Evolutionary conservation across 2,113 vertebrate species (phyloP).

Genomic region (Myrmecophaga tridactyla): DNA sequence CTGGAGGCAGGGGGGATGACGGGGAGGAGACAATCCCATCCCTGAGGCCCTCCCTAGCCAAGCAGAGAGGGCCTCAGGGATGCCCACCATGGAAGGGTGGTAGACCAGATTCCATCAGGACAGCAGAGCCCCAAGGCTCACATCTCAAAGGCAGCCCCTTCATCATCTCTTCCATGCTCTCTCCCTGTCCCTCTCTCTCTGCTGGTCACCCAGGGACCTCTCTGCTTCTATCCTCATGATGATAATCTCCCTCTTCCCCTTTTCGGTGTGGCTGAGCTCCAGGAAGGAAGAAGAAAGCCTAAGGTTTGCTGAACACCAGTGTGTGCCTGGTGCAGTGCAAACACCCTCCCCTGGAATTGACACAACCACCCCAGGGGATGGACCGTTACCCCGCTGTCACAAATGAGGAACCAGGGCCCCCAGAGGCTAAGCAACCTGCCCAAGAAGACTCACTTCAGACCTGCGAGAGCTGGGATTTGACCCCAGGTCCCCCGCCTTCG

Average conservation of each 20-base stretch:
- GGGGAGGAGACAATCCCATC: too few species aligned
- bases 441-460: not conserved
- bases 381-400: not conserved
- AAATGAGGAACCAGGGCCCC: not conserved
- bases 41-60: not conserved
- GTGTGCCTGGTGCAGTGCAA: not conserved
- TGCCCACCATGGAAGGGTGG: not conserved
- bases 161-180: not conserved
- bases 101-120: not conserved
- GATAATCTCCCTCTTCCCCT: not conserved
- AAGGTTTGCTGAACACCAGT: not conserved
- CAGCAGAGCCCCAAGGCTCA: not conserved
- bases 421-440: not conserved
- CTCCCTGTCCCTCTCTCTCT: fast-evolving
- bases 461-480: not conserved
- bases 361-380: not conserved
- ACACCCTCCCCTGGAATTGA: not conserved
- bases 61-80: too few species aligned
- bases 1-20: not conserved
- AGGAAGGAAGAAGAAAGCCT: not conserved
- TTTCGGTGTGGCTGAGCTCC: not conserved
- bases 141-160: not conserved
- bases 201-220: fast-evolving
- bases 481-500: not conserved
- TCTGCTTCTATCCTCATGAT: not conserved